phyloP scores from a whole-genome alignment of 2,888 invertebrate species.

The Athetis lepigone region DNA sequence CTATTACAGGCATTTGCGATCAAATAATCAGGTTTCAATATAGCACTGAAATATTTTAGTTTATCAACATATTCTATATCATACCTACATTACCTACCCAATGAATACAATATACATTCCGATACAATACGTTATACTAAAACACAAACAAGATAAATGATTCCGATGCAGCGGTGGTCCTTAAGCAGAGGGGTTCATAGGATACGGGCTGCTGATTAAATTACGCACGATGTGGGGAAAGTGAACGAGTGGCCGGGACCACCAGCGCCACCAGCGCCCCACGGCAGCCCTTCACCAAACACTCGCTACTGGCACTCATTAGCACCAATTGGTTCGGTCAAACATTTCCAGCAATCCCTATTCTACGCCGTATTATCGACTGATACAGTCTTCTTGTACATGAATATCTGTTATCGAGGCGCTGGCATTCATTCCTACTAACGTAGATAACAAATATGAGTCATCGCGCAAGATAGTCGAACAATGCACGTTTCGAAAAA shows the following conservation, averaged over 20 bases:
- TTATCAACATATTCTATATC: background rate
- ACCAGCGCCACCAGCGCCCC: conserved; percentile 46
- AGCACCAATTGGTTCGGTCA: conserved; percentile 12
- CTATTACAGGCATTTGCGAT: conserved; percentile 12
- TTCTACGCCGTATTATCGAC: conserved; percentile 59
- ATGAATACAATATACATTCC: background rate
- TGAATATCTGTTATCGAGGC: conserved; percentile 70
- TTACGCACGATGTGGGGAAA: conserved; percentile 74
- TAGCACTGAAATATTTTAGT: background rate
- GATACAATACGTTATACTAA: background rate
- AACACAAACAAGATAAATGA: conserved; percentile 32
- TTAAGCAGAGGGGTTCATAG: conserved; percentile 72
- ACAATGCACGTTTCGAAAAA: conserved; percentile 64
- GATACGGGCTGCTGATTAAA: conserved; percentile 86
- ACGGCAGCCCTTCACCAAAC: conserved; percentile 44
- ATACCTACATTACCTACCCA: background rate
- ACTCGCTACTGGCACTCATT: conserved; percentile 15
- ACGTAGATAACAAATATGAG: conserved; percentile 74
- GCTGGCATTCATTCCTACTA: conserved; percentile 69
- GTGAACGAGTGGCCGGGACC: conserved; percentile 50
- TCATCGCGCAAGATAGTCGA: conserved; percentile 65
- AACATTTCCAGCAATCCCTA: conserved; percentile 50
- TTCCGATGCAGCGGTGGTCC: conserved; percentile 72
- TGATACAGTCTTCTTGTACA: conserved; percentile 58
- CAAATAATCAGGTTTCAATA: background rate